Evolutionary conservation across 1,140 invertebrate genomes (phyloP).

Genomic region (Pseudobourletiella spinata): DNA sequence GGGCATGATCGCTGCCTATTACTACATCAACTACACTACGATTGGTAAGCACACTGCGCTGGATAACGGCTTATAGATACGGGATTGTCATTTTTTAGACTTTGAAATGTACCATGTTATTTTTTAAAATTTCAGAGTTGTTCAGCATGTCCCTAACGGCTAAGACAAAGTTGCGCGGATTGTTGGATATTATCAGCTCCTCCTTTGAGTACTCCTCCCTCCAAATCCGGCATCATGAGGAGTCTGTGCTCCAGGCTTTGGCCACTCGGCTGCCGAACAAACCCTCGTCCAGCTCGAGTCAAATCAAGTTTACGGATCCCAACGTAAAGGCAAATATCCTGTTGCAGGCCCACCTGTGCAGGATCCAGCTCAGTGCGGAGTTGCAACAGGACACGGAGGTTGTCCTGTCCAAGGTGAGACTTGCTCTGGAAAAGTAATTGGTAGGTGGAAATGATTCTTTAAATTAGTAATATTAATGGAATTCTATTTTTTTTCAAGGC

Average conservation of each 20-base stretch:
- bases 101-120: conserved; percentile 9
- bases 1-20: conserved; percentile 99
- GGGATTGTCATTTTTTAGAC: too few relatives aligned
- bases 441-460: too few relatives aligned
- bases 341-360: conserved; percentile 89
- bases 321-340: conserved; percentile 95
- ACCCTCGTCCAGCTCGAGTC: conserved; percentile 47
- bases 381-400: conserved; percentile 92
- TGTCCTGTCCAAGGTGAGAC: conserved; percentile 64
- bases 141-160: conserved; percentile 93
- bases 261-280: conserved; percentile 70
- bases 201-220: conserved; percentile 94
- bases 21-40: conserved; percentile 99
- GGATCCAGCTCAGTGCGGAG: conserved; percentile 88
- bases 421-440: too few relatives aligned
- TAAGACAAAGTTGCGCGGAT: conserved; percentile 93
- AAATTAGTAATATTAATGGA: too few relatives aligned
- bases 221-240: conserved; percentile 90
- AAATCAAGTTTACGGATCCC: conserved; percentile 81
- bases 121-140: conserved; percentile 57
- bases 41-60: too few relatives aligned
- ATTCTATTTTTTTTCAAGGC: conserved; percentile 48
- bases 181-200: conserved; percentile 95
- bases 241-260: conserved; percentile 74
- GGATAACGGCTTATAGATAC: too few relatives aligned